Evolutionary conservation across 2,797 vertebrate species (phyloP).

Genomic region (Dromococcyx pavoninus): DNA sequence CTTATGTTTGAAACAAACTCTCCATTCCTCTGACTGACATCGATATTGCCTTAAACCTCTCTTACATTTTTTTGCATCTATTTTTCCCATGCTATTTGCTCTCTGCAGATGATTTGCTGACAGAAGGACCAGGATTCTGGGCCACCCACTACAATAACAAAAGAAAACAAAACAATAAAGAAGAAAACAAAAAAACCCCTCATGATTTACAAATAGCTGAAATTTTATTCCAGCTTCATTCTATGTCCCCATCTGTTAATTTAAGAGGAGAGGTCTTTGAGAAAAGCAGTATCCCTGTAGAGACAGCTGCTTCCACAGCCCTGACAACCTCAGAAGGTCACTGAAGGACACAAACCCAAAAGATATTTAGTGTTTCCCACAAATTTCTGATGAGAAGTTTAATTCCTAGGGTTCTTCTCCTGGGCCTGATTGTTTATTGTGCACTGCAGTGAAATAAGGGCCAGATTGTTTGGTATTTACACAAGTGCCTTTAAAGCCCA

Average conservation of each 20-base stretch:
- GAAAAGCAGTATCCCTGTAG: background rate
- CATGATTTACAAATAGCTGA: background rate
- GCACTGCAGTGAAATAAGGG: background rate
- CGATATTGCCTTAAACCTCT: background rate
- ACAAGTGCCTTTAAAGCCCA: background rate
- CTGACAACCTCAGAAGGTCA: background rate
- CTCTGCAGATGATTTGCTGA: background rate
- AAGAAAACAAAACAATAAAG: background rate
- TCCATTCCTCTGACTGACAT: background rate
- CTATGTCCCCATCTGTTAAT: background rate
- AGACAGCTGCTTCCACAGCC: background rate
- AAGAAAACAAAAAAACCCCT: background rate
- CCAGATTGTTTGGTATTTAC: background rate
- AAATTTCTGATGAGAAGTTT: background rate
- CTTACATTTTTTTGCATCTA: background rate
- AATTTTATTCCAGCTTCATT: background rate
- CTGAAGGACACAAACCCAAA: background rate
- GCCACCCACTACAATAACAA: background rate
- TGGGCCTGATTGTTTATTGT: background rate
- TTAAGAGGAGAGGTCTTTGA: background rate
- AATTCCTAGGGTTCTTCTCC: background rate
- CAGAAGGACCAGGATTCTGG: background rate
- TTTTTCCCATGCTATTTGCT: background rate
- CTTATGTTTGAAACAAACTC: background rate
- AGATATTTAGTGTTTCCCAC: background rate